Evolutionary conservation across 2,113 vertebrate genomes (phyloP), one percentile per base, ranked within the genome.

Genomic region (Siphamia tubifer): DNA sequence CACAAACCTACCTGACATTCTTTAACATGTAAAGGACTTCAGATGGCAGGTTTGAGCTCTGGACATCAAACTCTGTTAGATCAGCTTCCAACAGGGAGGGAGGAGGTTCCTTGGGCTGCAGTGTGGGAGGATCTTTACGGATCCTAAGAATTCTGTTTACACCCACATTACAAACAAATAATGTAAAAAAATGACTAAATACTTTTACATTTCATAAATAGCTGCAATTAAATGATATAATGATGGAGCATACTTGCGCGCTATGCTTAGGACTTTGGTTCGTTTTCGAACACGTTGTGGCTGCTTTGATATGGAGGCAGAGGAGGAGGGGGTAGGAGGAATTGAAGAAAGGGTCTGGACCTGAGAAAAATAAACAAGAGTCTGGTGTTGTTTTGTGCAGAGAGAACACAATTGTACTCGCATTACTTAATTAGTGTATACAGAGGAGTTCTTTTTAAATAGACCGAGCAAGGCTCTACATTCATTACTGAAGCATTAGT

Each of bases 11-110:
- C 97, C 96, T 93, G 39, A 99, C 98, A 1, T 98, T 99, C 71
- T 98, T 98, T 5, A 99, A 90, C 98, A 99, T 98, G 79, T 99
- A 99, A 2, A 99, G 84, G 16, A 99, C 97, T 73, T 99, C 98
- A 0, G 95, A 97, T 0, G 96, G 97, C 70, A 99, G 83, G 74
- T 98, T 95, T 25, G 96, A 98, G 62, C 93, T 98, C 84, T 98
- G 96, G 25, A 98, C 95, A 6, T 98, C 96, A 67, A 97, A 98
- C 79, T 98, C 97, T 0, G 96, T 97, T 40, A 98, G 90, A 58
- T 98, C 98, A 0, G 98, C 96, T 86, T 99, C 97, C 13, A 99
- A 90, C 64, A 99, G 70, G 8, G 96, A 96, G 13, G 98, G 94
- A 1, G 97, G 96, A 0, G 98, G 97, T 3, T 99, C 97, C 67